These are phyloP conservation scores for Lepidurus apus DNA, from an alignment of 1,140 invertebrate genomes.

Conservation along the genomic window DNA sequence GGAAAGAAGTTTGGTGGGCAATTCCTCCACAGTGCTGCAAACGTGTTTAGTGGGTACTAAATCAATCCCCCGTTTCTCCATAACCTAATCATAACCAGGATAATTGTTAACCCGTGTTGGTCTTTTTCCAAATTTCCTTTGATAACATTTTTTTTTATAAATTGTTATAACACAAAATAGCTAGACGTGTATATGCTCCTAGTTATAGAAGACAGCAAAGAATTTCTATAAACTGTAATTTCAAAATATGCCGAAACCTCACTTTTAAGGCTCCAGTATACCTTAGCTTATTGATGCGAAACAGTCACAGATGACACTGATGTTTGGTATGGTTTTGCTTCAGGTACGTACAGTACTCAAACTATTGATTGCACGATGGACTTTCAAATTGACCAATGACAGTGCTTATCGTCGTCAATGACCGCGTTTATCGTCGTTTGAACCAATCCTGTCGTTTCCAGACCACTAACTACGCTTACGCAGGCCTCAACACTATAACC, in stretches of 20 bases:
- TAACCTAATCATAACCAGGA: not conserved
- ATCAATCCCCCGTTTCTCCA: slow-evolving; percentile 32
- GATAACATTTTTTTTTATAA: not conserved
- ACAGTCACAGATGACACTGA: too few relatives aligned
- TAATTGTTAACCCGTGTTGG: not conserved
- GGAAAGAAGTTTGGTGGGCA: slow-evolving; percentile 26
- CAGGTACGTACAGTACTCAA: too few relatives aligned
- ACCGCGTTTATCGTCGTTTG: too few relatives aligned
- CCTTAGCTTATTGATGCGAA: too few relatives aligned
- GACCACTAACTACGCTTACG: too few relatives aligned
- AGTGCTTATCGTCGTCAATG: too few relatives aligned
- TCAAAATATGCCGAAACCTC: not conserved
- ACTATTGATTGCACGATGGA: too few relatives aligned
- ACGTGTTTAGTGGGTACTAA: slow-evolving; percentile 30
- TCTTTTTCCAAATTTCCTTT: not conserved
- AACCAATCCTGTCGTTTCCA: too few relatives aligned
- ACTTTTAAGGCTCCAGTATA: too few relatives aligned
- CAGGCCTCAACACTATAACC: too few relatives aligned
- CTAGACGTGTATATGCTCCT: not conserved
- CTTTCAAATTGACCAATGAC: too few relatives aligned
- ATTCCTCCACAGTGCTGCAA: slow-evolving; percentile 30
- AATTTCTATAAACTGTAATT: not conserved
- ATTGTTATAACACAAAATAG: not conserved
- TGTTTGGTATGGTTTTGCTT: too few relatives aligned
- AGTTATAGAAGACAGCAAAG: slow-evolving; percentile 22